These are phyloP conservation scores for Eupithecia pulchellata DNA, from an alignment of 2,888 invertebrate genomes.

Conservation along the genomic window DNA sequence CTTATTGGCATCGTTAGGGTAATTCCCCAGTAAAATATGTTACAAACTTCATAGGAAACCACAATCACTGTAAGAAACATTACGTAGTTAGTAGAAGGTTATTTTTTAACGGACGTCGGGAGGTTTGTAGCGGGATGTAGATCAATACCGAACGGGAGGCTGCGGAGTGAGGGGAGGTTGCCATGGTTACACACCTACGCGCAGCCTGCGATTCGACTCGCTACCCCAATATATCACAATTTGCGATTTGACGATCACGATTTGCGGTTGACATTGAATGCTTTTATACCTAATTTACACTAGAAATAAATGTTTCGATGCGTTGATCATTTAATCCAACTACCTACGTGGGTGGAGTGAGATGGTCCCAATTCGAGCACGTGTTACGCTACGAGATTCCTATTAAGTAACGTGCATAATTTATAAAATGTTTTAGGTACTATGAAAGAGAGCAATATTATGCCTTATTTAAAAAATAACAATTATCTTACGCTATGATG, in stretches of 20 bases:
- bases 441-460: background rate
- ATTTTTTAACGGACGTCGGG: slow-evolving; percentile 54
- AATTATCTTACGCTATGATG: too few species aligned
- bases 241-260: too few species aligned
- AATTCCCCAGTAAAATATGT: too few species aligned
- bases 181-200: slow-evolving; percentile 82
- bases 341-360: background rate
- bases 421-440: background rate
- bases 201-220: slow-evolving; percentile 59
- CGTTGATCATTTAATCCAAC: background rate
- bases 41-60: background rate
- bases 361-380: background rate
- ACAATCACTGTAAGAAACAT: background rate
- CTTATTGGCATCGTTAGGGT: too few species aligned
- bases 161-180: slow-evolving; percentile 55
- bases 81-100: slow-evolving; percentile 44
- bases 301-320: slow-evolving; percentile 11
- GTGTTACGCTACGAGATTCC: background rate
- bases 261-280: slow-evolving; percentile 56
- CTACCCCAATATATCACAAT: slow-evolving; percentile 56
- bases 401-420: too few species aligned
- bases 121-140: slow-evolving; percentile 58
- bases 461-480: too few species aligned
- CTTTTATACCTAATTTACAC: slow-evolving; percentile 14
- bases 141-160: slow-evolving; percentile 64